Conservation (phyloP, 2,113 vertebrate genomes). For the Gallinago paraguaiae region DNA sequence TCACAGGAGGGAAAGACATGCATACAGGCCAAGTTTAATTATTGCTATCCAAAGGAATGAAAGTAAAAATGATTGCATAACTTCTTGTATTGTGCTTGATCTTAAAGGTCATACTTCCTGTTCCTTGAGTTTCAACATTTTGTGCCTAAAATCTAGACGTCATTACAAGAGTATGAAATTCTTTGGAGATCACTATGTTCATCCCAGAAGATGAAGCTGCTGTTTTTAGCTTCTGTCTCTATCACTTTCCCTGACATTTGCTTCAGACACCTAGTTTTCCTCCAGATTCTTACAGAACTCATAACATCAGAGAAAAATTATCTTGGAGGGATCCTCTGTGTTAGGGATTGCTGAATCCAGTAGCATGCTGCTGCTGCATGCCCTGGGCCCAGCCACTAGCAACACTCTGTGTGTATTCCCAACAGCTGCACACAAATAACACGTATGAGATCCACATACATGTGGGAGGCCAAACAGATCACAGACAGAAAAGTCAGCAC, state of each 20-base stretch:
- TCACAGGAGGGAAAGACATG: neutral
- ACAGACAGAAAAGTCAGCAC: neutral
- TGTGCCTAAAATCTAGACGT: neutral
- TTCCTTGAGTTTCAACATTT: neutral
- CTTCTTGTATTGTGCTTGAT: neutral
- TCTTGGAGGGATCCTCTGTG: neutral
- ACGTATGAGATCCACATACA: no score
- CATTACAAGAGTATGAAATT: neutral
- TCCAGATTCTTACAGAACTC: neutral
- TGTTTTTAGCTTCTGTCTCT: neutral
- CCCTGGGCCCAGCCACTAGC: neutral
- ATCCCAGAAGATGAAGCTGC: neutral
- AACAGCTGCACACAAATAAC: neutral
- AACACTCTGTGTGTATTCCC: neutral
- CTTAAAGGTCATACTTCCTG: neutral
- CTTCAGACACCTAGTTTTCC: neutral
- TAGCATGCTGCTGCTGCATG: neutral
- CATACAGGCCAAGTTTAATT: neutral
- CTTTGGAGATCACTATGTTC: neutral
- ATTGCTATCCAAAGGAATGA: neutral
- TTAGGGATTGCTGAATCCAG: neutral
- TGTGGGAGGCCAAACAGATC: neutral
- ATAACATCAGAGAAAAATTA: neutral
- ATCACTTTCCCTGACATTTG: neutral
- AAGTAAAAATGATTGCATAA: neutral